Conservation (phyloP, 2,797 vertebrate genomes). For the Premnoplex brunnescens region DNA sequence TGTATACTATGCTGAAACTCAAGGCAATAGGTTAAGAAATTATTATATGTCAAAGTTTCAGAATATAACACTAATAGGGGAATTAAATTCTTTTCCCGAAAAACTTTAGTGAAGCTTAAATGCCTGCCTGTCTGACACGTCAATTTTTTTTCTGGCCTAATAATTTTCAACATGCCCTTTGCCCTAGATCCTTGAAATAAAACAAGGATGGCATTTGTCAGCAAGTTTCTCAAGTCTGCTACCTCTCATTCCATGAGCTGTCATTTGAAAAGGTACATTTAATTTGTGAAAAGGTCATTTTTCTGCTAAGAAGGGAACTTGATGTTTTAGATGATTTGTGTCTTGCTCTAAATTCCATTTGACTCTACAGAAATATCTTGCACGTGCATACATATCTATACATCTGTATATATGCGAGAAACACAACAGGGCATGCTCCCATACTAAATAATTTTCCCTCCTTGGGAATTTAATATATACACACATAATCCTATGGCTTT, state of each 20-base stretch:
- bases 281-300: conserved; percentile 56
- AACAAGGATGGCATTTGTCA: conserved; percentile 49
- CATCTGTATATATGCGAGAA: not conserved
- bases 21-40: not conserved
- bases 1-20: not conserved
- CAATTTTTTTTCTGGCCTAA: conserved; percentile 27
- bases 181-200: conserved; percentile 51
- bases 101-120: not conserved
- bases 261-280: conserved; percentile 48
- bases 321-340: conserved; percentile 5
- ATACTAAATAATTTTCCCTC: not conserved
- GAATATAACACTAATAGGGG: not conserved
- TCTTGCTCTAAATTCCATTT: conserved; percentile 21
- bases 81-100: not conserved
- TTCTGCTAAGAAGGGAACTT: not conserved
- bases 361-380: not conserved
- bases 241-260: conserved; percentile 30
- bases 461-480: not conserved
- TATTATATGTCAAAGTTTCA: not conserved
- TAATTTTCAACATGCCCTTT: not conserved
- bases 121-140: not conserved
- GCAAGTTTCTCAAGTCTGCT: conserved; percentile 47
- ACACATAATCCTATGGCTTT: not conserved
- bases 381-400: not conserved
- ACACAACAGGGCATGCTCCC: not conserved